Evolutionary conservation across 2,797 vertebrate genomes (phyloP), one percentile per base, ranked within the genome.

Genomic region (Schizothorax lantsangensis): DNA sequence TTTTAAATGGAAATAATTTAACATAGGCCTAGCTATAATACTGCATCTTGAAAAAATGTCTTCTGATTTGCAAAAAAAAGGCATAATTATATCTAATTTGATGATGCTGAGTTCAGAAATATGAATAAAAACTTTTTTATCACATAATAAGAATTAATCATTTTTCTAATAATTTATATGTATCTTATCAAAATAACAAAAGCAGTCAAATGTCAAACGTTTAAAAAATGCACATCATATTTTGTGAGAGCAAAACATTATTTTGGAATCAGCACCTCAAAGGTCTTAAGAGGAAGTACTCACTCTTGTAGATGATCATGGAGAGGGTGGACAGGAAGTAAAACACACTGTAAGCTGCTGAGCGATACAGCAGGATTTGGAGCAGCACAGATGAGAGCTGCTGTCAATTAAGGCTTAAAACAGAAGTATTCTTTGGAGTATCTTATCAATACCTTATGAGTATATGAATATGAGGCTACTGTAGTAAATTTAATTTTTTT

Each of bases 291-390:
- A 4, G 30, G 49, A 38, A 57, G 7, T 1, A 93, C 97, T 96
- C 91, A 97, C 97, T 96, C 92, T 98, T 97, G 89, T 95, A 97
- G 85, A 94, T 79, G 62, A 97, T 92, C 91, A 97, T 90, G 14
- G 95, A 89, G 12, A 97, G 92, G 0, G 93, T 96, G 17, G 92
- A 94, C 45, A 95, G 69, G 91, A 97, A 95, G 79, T 97, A 96
- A 52, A 97, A 94, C 71, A 92, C 33, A 62, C 89, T 95, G 86
- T 94, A 97, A 1, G 92, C 0, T 0, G 92, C 91, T 0, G 95
- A 96, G 57, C 96, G 47, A 6, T 91, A 93, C 0, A 97, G 89
- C 5, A 97, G 88, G 2, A 95, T 68, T 83, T 98, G 97, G 54
- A 97, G 93, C 2, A 93, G 92, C n/a, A 97, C 89, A 0, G 96